Percentiles rank a stretch among this genome's conserved stretches.
Conservation (phyloP, 1,140 invertebrate species). For the Drosophila sp. region DNA sequence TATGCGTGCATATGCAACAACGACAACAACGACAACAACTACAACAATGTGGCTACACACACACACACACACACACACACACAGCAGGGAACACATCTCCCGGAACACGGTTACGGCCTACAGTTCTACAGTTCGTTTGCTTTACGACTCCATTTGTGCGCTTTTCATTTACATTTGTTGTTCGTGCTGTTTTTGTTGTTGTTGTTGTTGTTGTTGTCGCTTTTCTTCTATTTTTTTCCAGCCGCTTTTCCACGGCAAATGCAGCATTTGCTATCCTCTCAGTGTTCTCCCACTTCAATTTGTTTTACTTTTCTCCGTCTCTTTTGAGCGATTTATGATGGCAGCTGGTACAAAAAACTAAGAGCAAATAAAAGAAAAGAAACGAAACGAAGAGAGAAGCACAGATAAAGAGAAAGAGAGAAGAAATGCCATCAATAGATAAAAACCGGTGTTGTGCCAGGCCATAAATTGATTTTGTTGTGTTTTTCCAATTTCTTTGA, state of each 20-base stretch:
- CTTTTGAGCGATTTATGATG: slow-evolving; percentile 77
- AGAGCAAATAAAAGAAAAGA: slow-evolving; percentile 20
- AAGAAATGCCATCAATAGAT: slow-evolving; percentile 53
- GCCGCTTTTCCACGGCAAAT: slow-evolving; percentile 28
- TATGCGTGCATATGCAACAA: slow-evolving; percentile 65
- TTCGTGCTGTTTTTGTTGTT: not conserved
- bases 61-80: not conserved
- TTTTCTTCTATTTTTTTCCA: slow-evolving; percentile 3
- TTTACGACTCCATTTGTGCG: slow-evolving; percentile 77
- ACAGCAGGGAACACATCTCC: not conserved
- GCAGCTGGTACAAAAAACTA: slow-evolving; percentile 41
- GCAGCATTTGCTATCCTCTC: slow-evolving; percentile 24
- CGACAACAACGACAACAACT: slow-evolving; percentile 14
- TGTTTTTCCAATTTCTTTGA: slow-evolving; percentile 7
- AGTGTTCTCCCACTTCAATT: slow-evolving; percentile 59
- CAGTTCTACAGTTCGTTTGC: slow-evolving; percentile 67
- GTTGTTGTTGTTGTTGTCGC: slow-evolving; percentile 5
- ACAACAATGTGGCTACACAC: slow-evolving; percentile 30
- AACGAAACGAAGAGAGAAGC: not conserved
- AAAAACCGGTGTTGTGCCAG: slow-evolving; percentile 54
- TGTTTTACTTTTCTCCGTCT: slow-evolving; percentile 75
- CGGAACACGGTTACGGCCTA: slow-evolving; percentile 33
- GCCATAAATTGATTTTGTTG: slow-evolving; percentile 62
- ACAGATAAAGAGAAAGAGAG: too few species aligned
- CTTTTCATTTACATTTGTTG: slow-evolving; percentile 67